A percentile compares a stretch with the other conserved stretches of the same genome.
These are phyloP conservation scores for Poecilobothrus nobilitatus DNA, from an alignment of 2,888 invertebrate species.

Conservation along the genomic window DNA sequence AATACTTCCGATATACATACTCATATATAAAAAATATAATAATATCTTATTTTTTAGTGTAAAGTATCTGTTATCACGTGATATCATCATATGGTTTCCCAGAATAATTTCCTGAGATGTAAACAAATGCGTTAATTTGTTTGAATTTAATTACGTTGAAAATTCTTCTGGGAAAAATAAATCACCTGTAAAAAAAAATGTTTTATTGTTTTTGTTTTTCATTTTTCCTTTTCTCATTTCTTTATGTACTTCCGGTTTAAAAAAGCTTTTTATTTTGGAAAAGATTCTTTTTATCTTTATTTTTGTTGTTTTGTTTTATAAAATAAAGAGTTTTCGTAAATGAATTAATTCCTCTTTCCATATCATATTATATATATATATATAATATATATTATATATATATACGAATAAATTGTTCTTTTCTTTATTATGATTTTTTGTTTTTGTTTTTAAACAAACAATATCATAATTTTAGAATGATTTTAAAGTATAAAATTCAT, in stretches of 20 bases:
- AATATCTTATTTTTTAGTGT: neutral
- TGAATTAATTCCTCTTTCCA: neutral
- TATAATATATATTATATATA: too few relatives aligned
- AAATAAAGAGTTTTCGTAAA: neutral
- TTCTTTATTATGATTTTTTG: neutral
- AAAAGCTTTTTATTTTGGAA: neutral
- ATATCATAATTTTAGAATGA: slow-evolving; percentile 2
- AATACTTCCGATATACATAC: neutral
- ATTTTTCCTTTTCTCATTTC: neutral
- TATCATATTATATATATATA: neutral
- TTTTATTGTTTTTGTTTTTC: neutral
- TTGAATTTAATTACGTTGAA: slow-evolving; percentile 28
- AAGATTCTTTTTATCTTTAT: neutral
- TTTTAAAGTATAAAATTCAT: neutral
- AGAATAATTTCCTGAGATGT: slow-evolving; percentile 14
- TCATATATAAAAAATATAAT: neutral
- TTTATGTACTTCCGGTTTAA: neutral
- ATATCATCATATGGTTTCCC: neutral
- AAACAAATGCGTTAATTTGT: slow-evolving; percentile 27
- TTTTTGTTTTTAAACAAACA: neutral
- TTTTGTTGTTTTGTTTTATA: neutral
- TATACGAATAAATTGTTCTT: neutral
- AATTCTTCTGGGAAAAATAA: slow-evolving; percentile 28
- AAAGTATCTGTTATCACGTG: neutral
- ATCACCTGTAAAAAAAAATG: slow-evolving; percentile 21